Evolutionary conservation across 2,797 vertebrate species (phyloP).

Genomic region (Ispidina picta): DNA sequence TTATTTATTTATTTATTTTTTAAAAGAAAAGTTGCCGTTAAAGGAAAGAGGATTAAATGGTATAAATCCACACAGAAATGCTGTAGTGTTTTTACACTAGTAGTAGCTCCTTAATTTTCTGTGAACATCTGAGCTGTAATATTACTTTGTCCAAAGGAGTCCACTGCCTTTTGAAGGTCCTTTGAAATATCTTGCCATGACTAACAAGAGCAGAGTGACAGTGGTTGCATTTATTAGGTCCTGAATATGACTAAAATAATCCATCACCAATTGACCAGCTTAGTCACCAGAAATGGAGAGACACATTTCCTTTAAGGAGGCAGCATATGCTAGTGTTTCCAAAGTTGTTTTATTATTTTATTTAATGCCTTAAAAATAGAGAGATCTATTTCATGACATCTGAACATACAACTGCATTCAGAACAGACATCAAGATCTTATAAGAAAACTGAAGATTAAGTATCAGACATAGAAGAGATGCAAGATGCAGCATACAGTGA

Average conservation of each 20-base stretch:
- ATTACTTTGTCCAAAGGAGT: not conserved
- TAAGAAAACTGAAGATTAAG: not conserved
- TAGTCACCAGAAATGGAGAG: not conserved
- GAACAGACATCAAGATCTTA: not conserved
- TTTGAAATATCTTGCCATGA: not conserved
- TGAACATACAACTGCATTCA: not conserved
- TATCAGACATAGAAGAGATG: not conserved
- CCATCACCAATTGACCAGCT: not conserved
- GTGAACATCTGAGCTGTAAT: not conserved
- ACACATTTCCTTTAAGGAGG: not conserved
- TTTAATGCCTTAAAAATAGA: not conserved
- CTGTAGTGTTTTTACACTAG: not conserved
- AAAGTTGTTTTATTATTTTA: not conserved
- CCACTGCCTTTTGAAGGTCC: not conserved
- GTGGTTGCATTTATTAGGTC: not conserved
- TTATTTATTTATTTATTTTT: not conserved
- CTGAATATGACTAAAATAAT: not conserved
- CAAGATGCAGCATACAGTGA: not conserved
- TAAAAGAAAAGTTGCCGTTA: not conserved
- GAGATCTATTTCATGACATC: not conserved
- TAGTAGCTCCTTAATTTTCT: not conserved
- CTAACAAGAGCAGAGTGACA: not conserved
- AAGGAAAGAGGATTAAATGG: not conserved
- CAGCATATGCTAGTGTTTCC: not conserved
- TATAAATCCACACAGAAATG: not conserved